Conservation (phyloP, 1,140 invertebrate genomes). For the Stratiolaelaps scimitus region DNA sequence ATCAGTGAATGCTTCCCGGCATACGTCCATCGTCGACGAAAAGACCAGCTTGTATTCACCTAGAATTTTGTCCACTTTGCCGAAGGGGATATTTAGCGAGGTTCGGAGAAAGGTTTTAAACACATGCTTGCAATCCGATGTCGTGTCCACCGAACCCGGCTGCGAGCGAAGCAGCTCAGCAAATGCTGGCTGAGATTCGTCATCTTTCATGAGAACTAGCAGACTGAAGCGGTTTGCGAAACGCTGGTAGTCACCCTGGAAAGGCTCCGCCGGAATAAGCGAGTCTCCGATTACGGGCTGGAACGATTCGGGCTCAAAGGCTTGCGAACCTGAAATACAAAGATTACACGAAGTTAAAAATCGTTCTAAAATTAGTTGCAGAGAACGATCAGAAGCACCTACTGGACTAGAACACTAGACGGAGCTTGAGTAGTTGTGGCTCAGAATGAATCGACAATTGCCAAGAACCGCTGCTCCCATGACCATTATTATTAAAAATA, state of each 20-base stretch:
- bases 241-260: slow-evolving; percentile 4
- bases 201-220: slow-evolving; percentile 18
- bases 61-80: background rate
- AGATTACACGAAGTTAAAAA: no score
- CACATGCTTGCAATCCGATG: slow-evolving; percentile 23
- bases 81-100: slow-evolving; percentile 1
- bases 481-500: no score
- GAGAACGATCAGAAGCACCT: no score
- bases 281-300: slow-evolving; percentile 19
- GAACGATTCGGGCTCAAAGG: slow-evolving; percentile 14
- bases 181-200: slow-evolving; percentile 9
- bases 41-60: background rate
- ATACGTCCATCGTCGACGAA: background rate
- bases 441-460: no score
- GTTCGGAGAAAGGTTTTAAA: slow-evolving; percentile 8
- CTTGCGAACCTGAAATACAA: slow-evolving; percentile 17
- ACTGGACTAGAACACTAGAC: no score
- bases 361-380: no score
- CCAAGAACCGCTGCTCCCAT: no score
- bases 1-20: slow-evolving; percentile 1
- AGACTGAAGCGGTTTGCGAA: background rate
- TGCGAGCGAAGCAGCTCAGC: background rate
- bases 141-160: slow-evolving; percentile 17
- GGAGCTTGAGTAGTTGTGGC: no score
- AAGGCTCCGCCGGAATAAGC: slow-evolving; percentile 14